Percentiles rank a stretch among this genome's conserved stretches.
Evolutionary conservation across 1,140 invertebrate species (phyloP).

Genomic region (Odontomachus brunneus): DNA sequence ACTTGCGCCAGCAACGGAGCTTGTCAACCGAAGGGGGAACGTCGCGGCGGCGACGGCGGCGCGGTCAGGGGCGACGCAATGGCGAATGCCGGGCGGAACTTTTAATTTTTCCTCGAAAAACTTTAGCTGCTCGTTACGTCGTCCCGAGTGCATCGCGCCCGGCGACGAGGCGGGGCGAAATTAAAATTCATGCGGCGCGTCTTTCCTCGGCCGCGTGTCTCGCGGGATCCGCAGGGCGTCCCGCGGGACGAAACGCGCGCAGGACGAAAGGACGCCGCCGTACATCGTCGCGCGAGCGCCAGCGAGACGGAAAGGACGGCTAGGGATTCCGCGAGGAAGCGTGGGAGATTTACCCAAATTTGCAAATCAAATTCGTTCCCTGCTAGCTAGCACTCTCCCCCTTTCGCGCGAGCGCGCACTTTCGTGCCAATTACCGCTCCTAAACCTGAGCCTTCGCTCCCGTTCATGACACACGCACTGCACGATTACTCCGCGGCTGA

Average conservation of each 20-base stretch:
- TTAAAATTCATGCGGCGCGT: constrained; percentile 84
- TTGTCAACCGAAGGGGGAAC: constrained; percentile 55
- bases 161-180: constrained; percentile 77
- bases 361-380: constrained; percentile 83
- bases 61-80: constrained; percentile 19
- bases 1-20: constrained; percentile 51
- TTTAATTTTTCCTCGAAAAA: constrained; percentile 84
- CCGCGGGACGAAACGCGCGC: constrained; percentile 72
- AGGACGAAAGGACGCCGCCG: constrained; percentile 65
- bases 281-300: constrained; percentile 65
- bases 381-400: constrained; percentile 45
- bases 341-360: constrained; percentile 80
- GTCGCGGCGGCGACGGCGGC: neutral
- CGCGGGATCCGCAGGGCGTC: constrained; percentile 75
- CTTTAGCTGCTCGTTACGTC: constrained; percentile 82
- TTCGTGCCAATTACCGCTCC: constrained; percentile 81
- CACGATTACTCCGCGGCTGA: constrained; percentile 52
- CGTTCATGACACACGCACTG: constrained; percentile 19
- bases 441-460: constrained; percentile 62
- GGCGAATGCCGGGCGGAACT: constrained; percentile 73
- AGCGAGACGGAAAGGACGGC: constrained; percentile 54
- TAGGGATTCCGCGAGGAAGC: constrained; percentile 63
- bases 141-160: constrained; percentile 72
- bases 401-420: constrained; percentile 65
- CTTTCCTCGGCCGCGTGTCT: constrained; percentile 81